Conservation (phyloP, 2,113 vertebrate genomes). For the Marcusenius ussheri region DNA sequence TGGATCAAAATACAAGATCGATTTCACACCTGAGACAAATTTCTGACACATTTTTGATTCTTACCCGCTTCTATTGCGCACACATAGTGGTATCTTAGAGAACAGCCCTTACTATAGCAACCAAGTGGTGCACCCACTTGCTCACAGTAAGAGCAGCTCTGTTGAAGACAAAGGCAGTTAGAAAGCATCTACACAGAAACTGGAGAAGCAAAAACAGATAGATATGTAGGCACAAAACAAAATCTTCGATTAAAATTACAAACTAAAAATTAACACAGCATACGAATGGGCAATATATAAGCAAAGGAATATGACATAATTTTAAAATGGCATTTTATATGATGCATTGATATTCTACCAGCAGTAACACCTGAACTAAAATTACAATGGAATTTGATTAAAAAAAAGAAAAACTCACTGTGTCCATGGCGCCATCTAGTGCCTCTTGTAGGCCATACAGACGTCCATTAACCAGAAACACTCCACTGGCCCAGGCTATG, state of each 20-base stretch:
- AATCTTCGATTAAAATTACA: not conserved
- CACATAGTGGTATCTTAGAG: slow-evolving; percentile 90
- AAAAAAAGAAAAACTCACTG: slow-evolving; percentile 67
- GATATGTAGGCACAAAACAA: not conserved
- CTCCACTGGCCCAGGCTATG: slow-evolving; percentile 94
- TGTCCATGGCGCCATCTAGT: slow-evolving; percentile 93
- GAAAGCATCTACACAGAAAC: not conserved
- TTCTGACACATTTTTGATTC: slow-evolving; percentile 17
- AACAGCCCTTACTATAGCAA: slow-evolving; percentile 98
- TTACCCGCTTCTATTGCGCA: slow-evolving; percentile 95
- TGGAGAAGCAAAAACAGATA: not conserved
- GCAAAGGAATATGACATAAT: not conserved
- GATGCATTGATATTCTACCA: not conserved
- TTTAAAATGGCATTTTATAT: not conserved
- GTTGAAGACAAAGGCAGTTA: slow-evolving; percentile 19
- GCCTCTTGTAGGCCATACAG: slow-evolving; percentile 96
- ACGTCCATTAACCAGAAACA: slow-evolving; percentile 93
- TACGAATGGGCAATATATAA: not conserved
- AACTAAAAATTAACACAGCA: not conserved
- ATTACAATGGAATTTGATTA: not conserved
- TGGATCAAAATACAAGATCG: not conserved
- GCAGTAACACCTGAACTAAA: not conserved
- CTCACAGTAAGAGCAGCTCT: slow-evolving; percentile 96
- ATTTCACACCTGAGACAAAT: not conserved
- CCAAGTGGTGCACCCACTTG: slow-evolving; percentile 90